A percentile compares a stretch with the other conserved stretches of the same genome.
phyloP scores from a whole-genome alignment of 2,797 vertebrate genomes.

The Xerus rutilus region DNA sequence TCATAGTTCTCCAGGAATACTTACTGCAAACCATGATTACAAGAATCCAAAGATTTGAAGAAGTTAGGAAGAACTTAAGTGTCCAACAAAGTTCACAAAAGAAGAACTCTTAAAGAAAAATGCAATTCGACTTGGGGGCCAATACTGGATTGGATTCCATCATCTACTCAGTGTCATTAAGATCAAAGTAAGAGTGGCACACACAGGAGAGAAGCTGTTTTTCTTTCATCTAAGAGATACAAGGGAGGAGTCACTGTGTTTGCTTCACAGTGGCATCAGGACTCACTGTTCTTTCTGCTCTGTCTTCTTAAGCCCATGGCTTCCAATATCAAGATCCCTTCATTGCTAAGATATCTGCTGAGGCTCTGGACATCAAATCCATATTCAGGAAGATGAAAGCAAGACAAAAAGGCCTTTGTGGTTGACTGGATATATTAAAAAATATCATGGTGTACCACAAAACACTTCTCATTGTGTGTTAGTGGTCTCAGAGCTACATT shows the following conservation, averaged over 20 bases:
- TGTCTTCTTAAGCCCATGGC: not conserved
- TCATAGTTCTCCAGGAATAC: not conserved
- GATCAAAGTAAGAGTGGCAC: not conserved
- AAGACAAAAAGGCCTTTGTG: not conserved
- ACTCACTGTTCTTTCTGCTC: not conserved
- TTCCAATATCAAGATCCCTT: not conserved
- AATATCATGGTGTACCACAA: not conserved
- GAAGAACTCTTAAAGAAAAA: conserved; percentile 6
- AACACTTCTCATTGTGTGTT: not conserved
- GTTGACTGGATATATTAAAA: not conserved
- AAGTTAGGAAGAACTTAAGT: not conserved
- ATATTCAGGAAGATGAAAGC: conserved; percentile 21
- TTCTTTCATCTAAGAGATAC: not conserved
- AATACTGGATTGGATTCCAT: not conserved
- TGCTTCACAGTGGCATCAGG: not conserved
- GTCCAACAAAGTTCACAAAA: conserved; percentile 10
- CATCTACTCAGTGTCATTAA: not conserved
- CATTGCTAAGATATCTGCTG: not conserved
- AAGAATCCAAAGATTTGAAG: conserved; percentile 19
- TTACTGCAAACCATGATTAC: not conserved
- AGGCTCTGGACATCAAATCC: not conserved
- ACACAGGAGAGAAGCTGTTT: not conserved
- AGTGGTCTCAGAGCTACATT: not conserved
- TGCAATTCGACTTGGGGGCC: not conserved
- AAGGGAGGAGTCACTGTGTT: not conserved